phyloP scores from a whole-genome alignment of 2,888 invertebrate species.

The Idaea biselata region DNA sequence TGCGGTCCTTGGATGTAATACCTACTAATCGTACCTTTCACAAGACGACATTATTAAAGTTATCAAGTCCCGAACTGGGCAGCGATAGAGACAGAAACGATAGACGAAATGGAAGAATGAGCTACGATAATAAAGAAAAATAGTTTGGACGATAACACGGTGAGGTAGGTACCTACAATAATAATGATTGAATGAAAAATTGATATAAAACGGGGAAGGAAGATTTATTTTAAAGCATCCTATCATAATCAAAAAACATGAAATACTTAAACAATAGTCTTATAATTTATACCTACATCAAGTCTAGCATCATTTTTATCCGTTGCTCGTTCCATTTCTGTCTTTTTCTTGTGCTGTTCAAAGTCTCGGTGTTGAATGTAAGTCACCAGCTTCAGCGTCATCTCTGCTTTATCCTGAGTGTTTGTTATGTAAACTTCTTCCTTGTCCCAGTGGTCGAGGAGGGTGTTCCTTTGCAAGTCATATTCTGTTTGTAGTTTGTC shows the following conservation, averaged over 20 bases:
- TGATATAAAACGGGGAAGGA: conserved; percentile 7
- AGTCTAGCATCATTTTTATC: conserved; percentile 65
- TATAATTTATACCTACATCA: conserved; percentile 51
- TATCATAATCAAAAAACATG: not conserved
- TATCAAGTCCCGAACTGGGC: too few relatives aligned
- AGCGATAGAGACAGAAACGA: conserved; percentile 36
- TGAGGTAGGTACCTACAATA: conserved; percentile 17
- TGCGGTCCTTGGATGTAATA: too few relatives aligned
- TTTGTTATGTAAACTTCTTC: conserved; percentile 77
- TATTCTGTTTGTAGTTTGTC: conserved; percentile 79
- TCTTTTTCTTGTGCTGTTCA: conserved; percentile 46
- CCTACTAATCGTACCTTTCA: too few relatives aligned
- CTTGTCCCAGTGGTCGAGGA: conserved; percentile 76
- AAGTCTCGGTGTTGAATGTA: conserved; percentile 78
- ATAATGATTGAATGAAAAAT: conserved; percentile 20
- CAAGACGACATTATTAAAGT: too few relatives aligned
- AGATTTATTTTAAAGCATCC: conserved; percentile 4
- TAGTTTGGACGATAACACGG: conserved; percentile 33
- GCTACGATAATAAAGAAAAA: conserved; percentile 34
- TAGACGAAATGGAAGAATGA: conserved; percentile 32
- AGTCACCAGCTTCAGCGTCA: conserved; percentile 80
- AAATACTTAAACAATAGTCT: not conserved
- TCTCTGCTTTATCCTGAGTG: conserved; percentile 76
- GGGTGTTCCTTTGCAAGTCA: conserved; percentile 76
- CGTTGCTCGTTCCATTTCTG: conserved; percentile 54